phyloP scores from a whole-genome alignment of 2,797 vertebrate species.

The Lindbergichthys nudifrons region DNA sequence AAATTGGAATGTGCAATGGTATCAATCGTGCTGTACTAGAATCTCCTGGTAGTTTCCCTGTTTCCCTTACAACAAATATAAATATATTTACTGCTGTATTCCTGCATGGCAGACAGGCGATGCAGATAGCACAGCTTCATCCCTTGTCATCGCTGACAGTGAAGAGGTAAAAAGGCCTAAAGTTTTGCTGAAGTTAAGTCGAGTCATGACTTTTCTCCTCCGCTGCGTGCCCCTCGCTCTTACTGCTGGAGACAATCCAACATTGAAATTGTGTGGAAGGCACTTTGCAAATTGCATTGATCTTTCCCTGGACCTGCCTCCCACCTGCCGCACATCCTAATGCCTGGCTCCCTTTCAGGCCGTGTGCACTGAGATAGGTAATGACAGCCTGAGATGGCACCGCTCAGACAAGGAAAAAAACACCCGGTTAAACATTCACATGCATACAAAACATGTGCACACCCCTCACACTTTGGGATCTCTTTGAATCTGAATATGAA shows the following conservation, averaged over 20 bases:
- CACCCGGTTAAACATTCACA: background rate
- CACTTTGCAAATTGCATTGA: conserved; percentile 83
- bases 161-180: conserved; percentile 23
- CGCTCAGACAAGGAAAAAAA: conserved; percentile 14
- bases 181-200: conserved; percentile 64
- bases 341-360: conserved; percentile 38
- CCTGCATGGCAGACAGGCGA: conserved; percentile 13
- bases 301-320: conserved; percentile 76
- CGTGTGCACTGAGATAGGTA: conserved; percentile 31
- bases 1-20: conserved; percentile 25
- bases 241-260: conserved; percentile 71
- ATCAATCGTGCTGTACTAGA: conserved; percentile 31
- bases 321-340: conserved; percentile 76
- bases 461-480: background rate
- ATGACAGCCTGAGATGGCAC: conserved; percentile 54
- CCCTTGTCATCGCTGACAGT: conserved; percentile 24
- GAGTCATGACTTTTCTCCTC: conserved; percentile 66
- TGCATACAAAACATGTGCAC: conserved; percentile 43
- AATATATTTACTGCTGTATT: background rate
- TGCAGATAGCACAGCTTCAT: conserved; percentile 13
- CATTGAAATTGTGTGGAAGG: conserved; percentile 74
- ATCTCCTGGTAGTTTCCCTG: conserved; percentile 29
- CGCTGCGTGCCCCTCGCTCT: conserved; percentile 30
- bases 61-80: conserved; percentile 9
- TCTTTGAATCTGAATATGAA: background rate